Base-by-base conservation (phyloP, 2,797 vertebrate genomes). In the Pipistrellus pygmaeus region DNA sequence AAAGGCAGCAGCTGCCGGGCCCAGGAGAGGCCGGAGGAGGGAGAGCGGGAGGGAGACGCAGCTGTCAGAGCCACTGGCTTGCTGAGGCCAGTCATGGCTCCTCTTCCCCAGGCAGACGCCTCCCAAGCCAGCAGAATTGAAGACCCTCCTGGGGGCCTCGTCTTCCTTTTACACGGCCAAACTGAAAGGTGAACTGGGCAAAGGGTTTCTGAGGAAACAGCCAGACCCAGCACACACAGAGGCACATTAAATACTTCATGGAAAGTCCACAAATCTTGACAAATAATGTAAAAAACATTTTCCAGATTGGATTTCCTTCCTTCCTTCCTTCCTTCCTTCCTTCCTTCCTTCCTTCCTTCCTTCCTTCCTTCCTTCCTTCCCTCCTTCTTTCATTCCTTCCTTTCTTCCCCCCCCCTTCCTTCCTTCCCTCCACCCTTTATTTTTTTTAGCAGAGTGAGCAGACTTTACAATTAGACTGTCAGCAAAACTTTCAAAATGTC, bases 21-120 rank as follows among this genome's bases (percentile, higher is more conserved):
- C 95, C 97, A 95, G 89, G 88, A 96, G 94, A 97, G 96, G 96
- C 2, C 81, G 62, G 7, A 38, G 80, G 85, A 88, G 95, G 64
- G 90, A 95, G 48, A 92, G 78, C 35, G 91, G 93, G 53, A 41
- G 73, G 57, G 46, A 93, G 96, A 71, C 92, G 75, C 55, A 62
- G 90, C 88, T 88, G 81, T 62, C 87, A 93, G 92, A 57, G 75
- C 80, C 92, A 88, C 48, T 73, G 38, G 86, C 82, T 35, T 83
- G 85, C 69, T 89, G 48, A 95, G 90, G 57, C 25, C 84, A 96
- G 84, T 51, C 92, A 71, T 35, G 27, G 89, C 48, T 92, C 78
- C 82, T 91, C 62, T 89, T 96, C 73, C 73, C 90, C 82, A 96
- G 48, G 91, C 25, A 68, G 71, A 93, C 30, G 80, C 93, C 91